A percentile compares a stretch with the other conserved stretches of the same genome.
Conservation (phyloP, 1,140 invertebrate species). For the Tetraneura akinire region DNA sequence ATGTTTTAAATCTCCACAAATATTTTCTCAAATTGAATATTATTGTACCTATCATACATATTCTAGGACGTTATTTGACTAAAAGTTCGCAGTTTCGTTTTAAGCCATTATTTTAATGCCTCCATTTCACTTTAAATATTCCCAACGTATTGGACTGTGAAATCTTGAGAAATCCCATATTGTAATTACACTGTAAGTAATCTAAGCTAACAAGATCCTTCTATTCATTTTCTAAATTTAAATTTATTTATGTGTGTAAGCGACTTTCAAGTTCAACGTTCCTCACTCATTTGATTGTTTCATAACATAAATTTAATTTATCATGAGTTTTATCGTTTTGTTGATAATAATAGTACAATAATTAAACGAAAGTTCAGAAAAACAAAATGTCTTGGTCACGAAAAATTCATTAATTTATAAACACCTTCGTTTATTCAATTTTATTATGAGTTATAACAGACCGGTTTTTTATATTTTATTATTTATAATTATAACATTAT, state of each 20-base stretch:
- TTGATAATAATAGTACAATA: neutral
- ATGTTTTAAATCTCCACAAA: neutral
- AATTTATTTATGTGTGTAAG: slow-evolving; percentile 21
- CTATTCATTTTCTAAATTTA: slow-evolving; percentile 35
- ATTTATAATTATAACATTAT: neutral
- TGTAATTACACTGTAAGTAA: neutral
- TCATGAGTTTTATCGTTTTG: no score
- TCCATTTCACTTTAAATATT: slow-evolving; percentile 31
- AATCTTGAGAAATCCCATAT: slow-evolving; percentile 45
- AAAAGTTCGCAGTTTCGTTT: neutral
- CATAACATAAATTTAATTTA: neutral
- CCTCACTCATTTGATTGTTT: neutral
- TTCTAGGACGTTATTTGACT: neutral
- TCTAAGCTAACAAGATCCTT: slow-evolving; percentile 2
- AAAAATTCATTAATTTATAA: slow-evolving; percentile 36
- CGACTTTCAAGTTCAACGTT: no score
- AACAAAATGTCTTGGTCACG: slow-evolving; percentile 27
- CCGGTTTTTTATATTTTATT: slow-evolving; percentile 25
- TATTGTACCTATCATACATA: neutral
- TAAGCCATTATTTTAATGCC: neutral
- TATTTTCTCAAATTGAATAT: neutral
- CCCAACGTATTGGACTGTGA: slow-evolving; percentile 39
- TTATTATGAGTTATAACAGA: neutral
- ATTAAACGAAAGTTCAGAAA: slow-evolving; percentile 4
- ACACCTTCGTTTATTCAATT: slow-evolving; percentile 24